Conservation (phyloP, 2,113 vertebrate species). For the Oostethus manadensis region DNA sequence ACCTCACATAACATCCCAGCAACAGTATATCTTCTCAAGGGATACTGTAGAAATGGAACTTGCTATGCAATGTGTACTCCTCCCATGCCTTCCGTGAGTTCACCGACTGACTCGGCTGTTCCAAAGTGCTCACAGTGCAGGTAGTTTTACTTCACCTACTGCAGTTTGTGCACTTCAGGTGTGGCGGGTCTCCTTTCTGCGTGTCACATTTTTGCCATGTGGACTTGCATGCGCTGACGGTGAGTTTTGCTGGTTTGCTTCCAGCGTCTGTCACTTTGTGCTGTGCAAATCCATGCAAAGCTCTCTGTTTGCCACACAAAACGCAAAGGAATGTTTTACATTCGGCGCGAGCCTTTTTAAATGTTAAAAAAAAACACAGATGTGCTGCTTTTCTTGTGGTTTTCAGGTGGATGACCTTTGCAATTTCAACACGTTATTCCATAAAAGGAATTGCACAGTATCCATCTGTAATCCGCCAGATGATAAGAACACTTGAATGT, state of each 20-base stretch:
- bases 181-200: constrained; percentile 72
- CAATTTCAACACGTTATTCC: constrained; percentile 81
- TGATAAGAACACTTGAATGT: constrained; percentile 37
- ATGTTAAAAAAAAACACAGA: neutral
- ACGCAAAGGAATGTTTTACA: neutral
- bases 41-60: too few species aligned
- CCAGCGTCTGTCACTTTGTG: constrained; percentile 75
- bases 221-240: constrained; percentile 54
- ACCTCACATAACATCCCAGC: too few species aligned
- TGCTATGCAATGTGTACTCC: too few species aligned
- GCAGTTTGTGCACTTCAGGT: constrained; percentile 95
- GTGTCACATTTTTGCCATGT: neutral
- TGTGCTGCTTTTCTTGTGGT: constrained; percentile 79
- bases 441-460: constrained; percentile 91
- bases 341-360: neutral
- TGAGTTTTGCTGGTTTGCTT: constrained; percentile 97
- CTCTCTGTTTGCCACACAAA: constrained; percentile 72
- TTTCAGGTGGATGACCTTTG: constrained; percentile 93
- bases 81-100: too few species aligned
- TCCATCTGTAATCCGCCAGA: constrained; percentile 95
- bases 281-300: constrained; percentile 99
- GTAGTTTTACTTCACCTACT: constrained; percentile 86
- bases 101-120: constrained; percentile 74
- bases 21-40: too few species aligned
- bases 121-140: constrained; percentile 99